Conservation (phyloP, 2,113 vertebrate genomes). For the Oreochromis niloticus region DNA sequence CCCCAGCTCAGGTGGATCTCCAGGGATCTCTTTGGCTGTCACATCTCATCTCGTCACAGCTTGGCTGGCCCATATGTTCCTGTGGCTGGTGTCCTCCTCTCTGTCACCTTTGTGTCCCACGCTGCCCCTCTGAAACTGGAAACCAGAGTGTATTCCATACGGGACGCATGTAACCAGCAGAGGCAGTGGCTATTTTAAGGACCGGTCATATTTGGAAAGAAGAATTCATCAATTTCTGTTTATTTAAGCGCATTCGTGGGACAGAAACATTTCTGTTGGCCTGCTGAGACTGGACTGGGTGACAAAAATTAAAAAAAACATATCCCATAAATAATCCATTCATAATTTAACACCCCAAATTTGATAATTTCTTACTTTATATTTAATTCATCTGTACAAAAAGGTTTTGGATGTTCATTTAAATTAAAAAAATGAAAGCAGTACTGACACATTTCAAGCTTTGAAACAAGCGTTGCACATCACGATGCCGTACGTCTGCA, state of each 20-base stretch:
- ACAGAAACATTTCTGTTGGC: not conserved
- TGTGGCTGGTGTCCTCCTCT: constrained; percentile 36
- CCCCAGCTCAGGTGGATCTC: constrained; percentile 42
- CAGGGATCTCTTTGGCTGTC: constrained; percentile 47
- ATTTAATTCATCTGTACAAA: not conserved
- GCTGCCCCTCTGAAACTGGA: not conserved
- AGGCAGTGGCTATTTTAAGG: constrained; percentile 30
- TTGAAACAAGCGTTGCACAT: not conserved
- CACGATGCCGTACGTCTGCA: not conserved
- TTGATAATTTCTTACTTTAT: not conserved
- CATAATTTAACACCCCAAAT: not conserved
- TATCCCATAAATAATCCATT: not conserved
- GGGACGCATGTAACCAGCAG: not conserved
- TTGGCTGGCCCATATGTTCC: constrained; percentile 55
- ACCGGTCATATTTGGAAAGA: not conserved
- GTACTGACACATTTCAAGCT: not conserved
- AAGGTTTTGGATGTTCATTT: not conserved
- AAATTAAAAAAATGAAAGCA: not conserved
- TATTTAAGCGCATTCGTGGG: not conserved
- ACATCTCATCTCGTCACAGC: constrained; percentile 55
- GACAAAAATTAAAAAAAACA: not conserved
- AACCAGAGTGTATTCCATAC: not conserved
- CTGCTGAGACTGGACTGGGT: not conserved
- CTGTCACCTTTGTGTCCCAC: not conserved
- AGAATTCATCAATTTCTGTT: not conserved